phyloP scores from a whole-genome alignment of 2,888 invertebrate genomes.

The Stenodema calcarata region DNA sequence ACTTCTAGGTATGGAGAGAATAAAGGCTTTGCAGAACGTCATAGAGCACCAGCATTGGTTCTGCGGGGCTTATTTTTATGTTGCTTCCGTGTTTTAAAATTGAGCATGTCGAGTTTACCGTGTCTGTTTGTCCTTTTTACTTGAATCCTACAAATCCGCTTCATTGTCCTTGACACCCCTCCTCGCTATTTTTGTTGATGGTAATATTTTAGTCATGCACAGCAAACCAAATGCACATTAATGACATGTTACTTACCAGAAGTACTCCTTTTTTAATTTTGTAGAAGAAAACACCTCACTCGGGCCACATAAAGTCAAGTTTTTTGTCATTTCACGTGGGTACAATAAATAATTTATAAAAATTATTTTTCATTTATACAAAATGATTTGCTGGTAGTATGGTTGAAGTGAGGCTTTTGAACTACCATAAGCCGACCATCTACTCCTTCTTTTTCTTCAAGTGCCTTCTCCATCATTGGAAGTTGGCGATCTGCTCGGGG shows the following conservation, averaged over 20 bases:
- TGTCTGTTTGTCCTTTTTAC: background rate
- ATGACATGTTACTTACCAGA: background rate
- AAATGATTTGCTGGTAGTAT: too few relatives aligned
- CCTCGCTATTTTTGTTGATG: background rate
- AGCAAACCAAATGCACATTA: background rate
- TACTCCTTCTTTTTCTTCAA: too few relatives aligned
- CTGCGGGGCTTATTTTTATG: slow-evolving; percentile 35
- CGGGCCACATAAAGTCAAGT: too few relatives aligned
- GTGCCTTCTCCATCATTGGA: too few relatives aligned
- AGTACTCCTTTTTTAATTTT: background rate
- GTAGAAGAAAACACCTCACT: background rate
- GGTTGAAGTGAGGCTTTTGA: too few relatives aligned
- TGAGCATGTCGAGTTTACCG: slow-evolving; percentile 17
- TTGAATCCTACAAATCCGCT: background rate
- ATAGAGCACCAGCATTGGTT: slow-evolving; percentile 39
- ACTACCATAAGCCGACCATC: too few relatives aligned
- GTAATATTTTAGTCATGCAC: slow-evolving; percentile 21
- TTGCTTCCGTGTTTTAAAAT: slow-evolving; percentile 39
- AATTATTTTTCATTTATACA: too few relatives aligned
- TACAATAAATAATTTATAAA: background rate
- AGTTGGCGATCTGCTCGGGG: too few relatives aligned
- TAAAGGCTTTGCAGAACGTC: slow-evolving; percentile 30
- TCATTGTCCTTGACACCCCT: background rate
- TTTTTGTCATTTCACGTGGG: background rate
- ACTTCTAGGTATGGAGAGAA: slow-evolving; percentile 13